Percentiles rank a stretch among this genome's conserved stretches.
Evolutionary conservation across 2,888 invertebrate species (phyloP).

Genomic region (Anoplius nigerrimus): DNA sequence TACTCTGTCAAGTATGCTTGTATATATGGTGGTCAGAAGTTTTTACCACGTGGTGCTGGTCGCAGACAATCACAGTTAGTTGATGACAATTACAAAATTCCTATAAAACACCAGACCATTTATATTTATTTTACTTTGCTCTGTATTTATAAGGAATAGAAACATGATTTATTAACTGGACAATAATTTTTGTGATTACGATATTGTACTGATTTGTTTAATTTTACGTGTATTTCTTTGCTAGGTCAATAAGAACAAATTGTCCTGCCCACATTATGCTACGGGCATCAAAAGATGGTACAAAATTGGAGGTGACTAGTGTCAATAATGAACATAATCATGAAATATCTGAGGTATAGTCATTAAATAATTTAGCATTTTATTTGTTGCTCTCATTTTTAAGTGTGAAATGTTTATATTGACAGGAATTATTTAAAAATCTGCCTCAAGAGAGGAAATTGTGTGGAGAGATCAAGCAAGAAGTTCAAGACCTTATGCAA

Average conservation of each 20-base stretch:
- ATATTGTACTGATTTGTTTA: background rate
- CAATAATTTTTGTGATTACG: constrained; percentile 2
- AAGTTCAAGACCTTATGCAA: constrained; percentile 71
- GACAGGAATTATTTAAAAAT: constrained; percentile 69
- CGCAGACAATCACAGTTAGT: constrained; percentile 72
- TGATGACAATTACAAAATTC: background rate
- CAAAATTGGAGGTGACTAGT: constrained; percentile 74
- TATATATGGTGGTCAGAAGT: constrained; percentile 75
- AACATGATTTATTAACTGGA: background rate
- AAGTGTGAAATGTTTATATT: constrained; percentile 14
- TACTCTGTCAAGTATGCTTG: constrained; percentile 75
- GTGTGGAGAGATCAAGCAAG: constrained; percentile 70
- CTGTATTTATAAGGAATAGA: no score
- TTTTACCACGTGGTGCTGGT: constrained; percentile 72
- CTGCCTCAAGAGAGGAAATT: constrained; percentile 72
- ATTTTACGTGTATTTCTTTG: background rate
- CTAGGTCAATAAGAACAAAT: constrained; percentile 72
- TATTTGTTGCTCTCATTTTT: constrained; percentile 6
- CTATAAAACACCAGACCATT: background rate
- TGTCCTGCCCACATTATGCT: constrained; percentile 75
- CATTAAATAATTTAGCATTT: constrained; percentile 8
- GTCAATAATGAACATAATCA: constrained; percentile 75
- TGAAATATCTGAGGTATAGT: constrained; percentile 71
- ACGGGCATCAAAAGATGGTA: constrained; percentile 74
- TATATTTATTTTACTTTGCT: no score